Evolutionary conservation across 2,797 vertebrate genomes (phyloP), one percentile per base, ranked within the genome.

Genomic region (Leptatherina wallacei): DNA sequence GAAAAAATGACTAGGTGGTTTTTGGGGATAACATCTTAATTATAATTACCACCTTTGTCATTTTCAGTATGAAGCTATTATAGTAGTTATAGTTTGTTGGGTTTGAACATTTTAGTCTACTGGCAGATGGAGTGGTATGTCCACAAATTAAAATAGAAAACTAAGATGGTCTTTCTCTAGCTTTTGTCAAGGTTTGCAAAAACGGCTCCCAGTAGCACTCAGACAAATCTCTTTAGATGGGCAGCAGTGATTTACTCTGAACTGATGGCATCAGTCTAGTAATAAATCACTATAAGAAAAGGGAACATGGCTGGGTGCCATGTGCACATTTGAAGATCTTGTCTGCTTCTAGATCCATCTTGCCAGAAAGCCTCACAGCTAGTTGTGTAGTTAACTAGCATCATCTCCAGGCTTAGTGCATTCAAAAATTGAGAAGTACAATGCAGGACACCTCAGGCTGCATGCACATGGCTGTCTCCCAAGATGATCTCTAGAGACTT

Each of bases 251-350:
- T 80, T 85, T 76, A 81, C 79, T 65, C 51, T 65, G 47, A 73
- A 73, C 77, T 38, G 77, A 86, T 75, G 6, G 54, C 58, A 77
- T 84, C 81, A 24, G 64, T 74, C 75, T 70, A 36, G 32, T 54
- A 49, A 66, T 69, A 33, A 75, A 80, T 86, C 55, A 44, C 11
- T 69, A 4, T 9, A 42, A 47, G 70, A 22, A 63, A 33, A 33
- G 16, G 42, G 27, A 35, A 64, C 0, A 18, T 89, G 83, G 91
- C 77, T 24, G 14, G 33, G 65, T 80, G 80, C 89, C 86, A 87
- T 70, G 69, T 68, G 70, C 52, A 59, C 88, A 80, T 84, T 85
- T 86, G 59, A 85, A 75, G 72, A 88, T 77, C 42, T 18, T 18
- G 49, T 71, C 44, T 77, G 49, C 24, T 32, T 80, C 20, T 27